phyloP scores from a whole-genome alignment of 1,140 invertebrate genomes.

The Drosophila serrata region DNA sequence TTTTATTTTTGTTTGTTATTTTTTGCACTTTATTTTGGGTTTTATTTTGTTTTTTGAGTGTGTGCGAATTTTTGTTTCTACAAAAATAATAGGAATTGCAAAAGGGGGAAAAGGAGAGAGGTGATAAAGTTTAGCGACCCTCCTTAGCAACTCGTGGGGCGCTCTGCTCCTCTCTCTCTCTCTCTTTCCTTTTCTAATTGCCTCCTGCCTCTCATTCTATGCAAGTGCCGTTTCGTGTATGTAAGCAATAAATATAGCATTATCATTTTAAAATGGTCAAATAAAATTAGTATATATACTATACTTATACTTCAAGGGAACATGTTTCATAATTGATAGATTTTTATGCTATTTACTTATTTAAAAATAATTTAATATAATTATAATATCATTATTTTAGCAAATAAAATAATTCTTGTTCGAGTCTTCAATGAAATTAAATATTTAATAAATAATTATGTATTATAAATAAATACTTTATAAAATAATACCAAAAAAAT shows the following conservation, averaged over 20 bases:
- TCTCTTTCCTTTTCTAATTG: conserved; percentile 16
- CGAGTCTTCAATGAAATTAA: no score
- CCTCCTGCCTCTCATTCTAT: not conserved
- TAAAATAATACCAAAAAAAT: no score
- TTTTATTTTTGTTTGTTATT: conserved; percentile 24
- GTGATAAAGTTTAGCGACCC: conserved; percentile 46
- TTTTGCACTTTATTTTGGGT: conserved; percentile 10
- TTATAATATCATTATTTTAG: no score
- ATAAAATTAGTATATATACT: not conserved
- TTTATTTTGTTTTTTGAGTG: conserved; percentile 19
- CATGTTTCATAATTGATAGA: not conserved
- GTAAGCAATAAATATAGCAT: conserved; percentile 9
- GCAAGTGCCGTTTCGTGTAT: not conserved
- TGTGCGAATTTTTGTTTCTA: conserved; percentile 22
- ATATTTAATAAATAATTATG: no score
- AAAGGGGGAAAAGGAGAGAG: not conserved
- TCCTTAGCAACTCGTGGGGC: conserved; percentile 40
- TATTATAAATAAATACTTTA: no score
- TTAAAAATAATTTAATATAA: not conserved
- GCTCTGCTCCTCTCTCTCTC: not conserved
- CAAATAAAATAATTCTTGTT: no score
- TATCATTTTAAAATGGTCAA: not conserved
- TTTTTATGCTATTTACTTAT: not conserved
- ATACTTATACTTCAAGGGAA: not conserved
- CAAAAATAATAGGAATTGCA: conserved; percentile 2